Evolutionary conservation across 1,140 invertebrate genomes (phyloP).

Genomic region (Apis dorsata): DNA sequence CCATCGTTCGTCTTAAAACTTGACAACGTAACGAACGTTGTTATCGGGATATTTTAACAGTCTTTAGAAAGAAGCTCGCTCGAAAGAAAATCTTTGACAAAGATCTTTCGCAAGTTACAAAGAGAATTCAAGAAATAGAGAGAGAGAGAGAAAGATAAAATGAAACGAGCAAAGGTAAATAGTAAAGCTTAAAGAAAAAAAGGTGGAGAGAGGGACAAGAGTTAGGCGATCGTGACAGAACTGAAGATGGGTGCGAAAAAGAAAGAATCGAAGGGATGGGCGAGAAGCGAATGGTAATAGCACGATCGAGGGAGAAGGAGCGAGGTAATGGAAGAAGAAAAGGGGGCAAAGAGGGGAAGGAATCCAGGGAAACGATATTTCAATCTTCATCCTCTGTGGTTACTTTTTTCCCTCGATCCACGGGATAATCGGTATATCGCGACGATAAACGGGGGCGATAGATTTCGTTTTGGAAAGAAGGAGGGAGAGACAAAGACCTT

Average conservation of each 20-base stretch:
- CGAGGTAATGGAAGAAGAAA: conserved; percentile 10
- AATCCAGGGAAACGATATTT: conserved; percentile 48
- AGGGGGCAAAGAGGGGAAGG: background rate
- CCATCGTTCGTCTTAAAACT: background rate
- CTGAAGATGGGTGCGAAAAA: background rate
- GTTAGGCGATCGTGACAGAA: background rate
- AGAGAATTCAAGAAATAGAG: too few species aligned
- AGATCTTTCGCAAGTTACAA: too few species aligned
- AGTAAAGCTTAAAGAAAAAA: background rate
- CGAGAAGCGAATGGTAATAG: background rate
- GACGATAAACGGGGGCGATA: conserved; percentile 31
- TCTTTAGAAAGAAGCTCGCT: too few species aligned
- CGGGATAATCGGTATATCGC: conserved; percentile 46
- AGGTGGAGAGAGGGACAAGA: too few species aligned
- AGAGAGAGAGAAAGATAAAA: background rate
- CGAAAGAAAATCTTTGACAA: too few species aligned
- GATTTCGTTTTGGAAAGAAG: conserved; percentile 43
- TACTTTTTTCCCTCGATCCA: conserved; percentile 32
- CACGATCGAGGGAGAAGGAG: background rate
- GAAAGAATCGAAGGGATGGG: background rate
- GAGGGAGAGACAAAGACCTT: conserved; percentile 31
- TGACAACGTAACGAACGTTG: too few species aligned
- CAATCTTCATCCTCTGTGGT: conserved; percentile 45
- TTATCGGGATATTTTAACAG: too few species aligned
- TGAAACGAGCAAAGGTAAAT: background rate